Base-by-base conservation (phyloP, 2,113 vertebrate species). In the Astatoreochromis straeleni region DNA sequence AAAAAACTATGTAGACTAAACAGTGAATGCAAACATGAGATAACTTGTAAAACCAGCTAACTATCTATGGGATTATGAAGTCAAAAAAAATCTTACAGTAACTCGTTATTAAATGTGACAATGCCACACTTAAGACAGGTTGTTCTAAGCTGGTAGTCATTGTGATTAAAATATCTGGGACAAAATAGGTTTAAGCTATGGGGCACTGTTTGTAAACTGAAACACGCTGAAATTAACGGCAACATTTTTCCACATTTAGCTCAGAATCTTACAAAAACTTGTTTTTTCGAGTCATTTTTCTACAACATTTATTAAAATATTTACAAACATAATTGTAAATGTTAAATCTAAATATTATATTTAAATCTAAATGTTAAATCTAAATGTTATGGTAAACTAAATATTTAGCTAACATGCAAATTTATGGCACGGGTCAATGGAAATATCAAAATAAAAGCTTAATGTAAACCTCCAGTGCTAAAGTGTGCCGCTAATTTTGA, bases 401-500 rank as follows among this genome's bases (percentile, higher is more conserved):
- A 60, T 31, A 0, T 60, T 60, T 60, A 31, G 57, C 57, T 60
- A 60, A 31, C 0, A 4, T 60, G 57, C 57, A 0, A 33, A 60
- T 33, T 60, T 60, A 60, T 33, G 4, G 29, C 17, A 33, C 29
- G 2, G 29, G 57, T 60, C 3, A 60, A 60, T 0, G 2, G 8
- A 60, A 33, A 33, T 33, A 10, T 0, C 51, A 58, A 60, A 58
- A 58, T 1, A 60, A 60, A 60, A 60, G 57, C 57, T 19, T 60
- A 10, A 33, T 4, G 29, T 19, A 19, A 60, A 4, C 57, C 29
- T 7, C 29, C 1, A 1, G 57, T 3, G 0, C 26, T 58, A 58
- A 3, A 58, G 57, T 58, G 26, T 17, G 26, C 3, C 2, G 26
- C 55, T 58, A 58, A 0, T 60, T 60, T 60, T 10, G 57, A 60